Conservation (phyloP, 1,140 invertebrate species). For the Neotoxoptera formosana region DNA sequence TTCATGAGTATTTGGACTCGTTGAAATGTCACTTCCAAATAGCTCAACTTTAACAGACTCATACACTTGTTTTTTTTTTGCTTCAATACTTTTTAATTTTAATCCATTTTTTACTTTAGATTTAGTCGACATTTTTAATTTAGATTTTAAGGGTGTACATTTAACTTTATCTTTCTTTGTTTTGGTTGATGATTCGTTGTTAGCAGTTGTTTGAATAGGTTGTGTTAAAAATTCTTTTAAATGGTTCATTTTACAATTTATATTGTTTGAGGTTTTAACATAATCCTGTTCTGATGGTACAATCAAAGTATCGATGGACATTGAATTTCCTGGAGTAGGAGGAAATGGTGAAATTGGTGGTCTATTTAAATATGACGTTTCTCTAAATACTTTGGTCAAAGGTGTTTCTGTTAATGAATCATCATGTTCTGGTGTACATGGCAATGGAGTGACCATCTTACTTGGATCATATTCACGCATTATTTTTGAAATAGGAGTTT, state of each 20-base stretch:
- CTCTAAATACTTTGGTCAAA: constrained; percentile 41
- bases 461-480: constrained; percentile 41
- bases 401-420: constrained; percentile 44
- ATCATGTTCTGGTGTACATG: constrained; percentile 40
- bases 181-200: background rate
- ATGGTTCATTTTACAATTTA: background rate
- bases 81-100: constrained; percentile 10
- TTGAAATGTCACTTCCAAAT: constrained; percentile 45
- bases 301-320: constrained; percentile 32
- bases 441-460: constrained; percentile 26
- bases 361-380: constrained; percentile 52
- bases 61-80: constrained; percentile 45
- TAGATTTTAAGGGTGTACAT: background rate
- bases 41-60: constrained; percentile 42
- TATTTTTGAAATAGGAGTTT: constrained; percentile 50
- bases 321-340: constrained; percentile 53
- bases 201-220: background rate
- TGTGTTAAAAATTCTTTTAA: background rate
- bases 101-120: background rate
- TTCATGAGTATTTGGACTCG: constrained; percentile 19
- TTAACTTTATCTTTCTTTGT: constrained; percentile 12
- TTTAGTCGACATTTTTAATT: background rate
- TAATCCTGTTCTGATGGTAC: background rate
- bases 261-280: background rate
- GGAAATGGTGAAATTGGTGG: constrained; percentile 52